phyloP scores from a whole-genome alignment of 1,140 invertebrate species.

The Drosophila pandora region DNA sequence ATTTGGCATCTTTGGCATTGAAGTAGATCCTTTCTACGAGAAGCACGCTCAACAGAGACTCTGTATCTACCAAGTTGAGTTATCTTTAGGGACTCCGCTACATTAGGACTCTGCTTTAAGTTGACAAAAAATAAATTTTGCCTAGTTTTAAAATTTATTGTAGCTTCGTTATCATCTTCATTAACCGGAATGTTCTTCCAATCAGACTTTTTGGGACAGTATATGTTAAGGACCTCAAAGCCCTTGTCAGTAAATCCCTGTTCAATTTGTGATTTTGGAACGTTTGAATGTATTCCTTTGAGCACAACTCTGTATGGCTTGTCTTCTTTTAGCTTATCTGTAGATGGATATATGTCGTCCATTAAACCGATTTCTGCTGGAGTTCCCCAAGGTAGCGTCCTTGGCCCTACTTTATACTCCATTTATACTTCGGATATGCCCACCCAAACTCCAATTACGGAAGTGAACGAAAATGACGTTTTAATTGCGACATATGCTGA shows the following conservation, averaged over 20 bases:
- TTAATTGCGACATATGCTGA: too few species aligned
- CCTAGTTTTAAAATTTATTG: too few species aligned
- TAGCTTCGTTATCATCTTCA: too few species aligned
- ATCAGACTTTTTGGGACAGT: constrained; percentile 16
- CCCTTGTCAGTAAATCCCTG: constrained; percentile 1
- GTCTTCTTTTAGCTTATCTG: constrained; percentile 18
- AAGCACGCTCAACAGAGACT: constrained; percentile 19
- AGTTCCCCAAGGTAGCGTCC: too few species aligned
- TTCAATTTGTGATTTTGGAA: constrained; percentile 12
- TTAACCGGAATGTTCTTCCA: too few species aligned
- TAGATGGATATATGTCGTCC: too few species aligned
- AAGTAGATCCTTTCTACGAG: constrained; percentile 21
- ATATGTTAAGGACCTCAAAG: background rate
- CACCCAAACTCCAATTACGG: too few species aligned
- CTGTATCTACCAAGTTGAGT: constrained; percentile 19
- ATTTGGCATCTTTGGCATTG: constrained; percentile 30
- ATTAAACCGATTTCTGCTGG: too few species aligned
- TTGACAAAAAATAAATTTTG: constrained; percentile 3
- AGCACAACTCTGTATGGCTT: constrained; percentile 16
- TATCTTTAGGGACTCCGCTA: constrained; percentile 6
- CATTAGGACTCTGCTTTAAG: constrained; percentile 1
- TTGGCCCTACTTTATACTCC: too few species aligned
- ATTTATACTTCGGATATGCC: too few species aligned
- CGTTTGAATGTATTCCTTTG: constrained; percentile 15
- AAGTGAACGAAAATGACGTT: too few species aligned